phyloP scores from a whole-genome alignment of 2,888 invertebrate genomes.

The Pocota personata region DNA sequence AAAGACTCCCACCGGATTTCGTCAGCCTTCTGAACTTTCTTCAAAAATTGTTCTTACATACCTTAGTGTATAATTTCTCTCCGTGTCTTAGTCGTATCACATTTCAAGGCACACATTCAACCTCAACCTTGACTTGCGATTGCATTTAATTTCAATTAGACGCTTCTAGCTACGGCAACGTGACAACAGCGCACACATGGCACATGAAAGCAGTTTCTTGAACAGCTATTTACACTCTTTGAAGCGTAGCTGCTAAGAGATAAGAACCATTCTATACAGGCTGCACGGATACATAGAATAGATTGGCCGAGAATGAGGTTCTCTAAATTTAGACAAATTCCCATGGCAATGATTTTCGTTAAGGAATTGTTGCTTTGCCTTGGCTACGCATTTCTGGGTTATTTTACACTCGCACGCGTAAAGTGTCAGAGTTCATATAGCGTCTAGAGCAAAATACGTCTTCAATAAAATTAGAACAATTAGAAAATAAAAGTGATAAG shows the following conservation, averaged over 20 bases:
- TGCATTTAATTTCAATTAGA: slow-evolving; percentile 1
- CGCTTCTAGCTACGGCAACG: neutral
- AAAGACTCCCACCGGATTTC: slow-evolving; percentile 19
- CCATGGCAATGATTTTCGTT: neutral
- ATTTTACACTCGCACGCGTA: neutral
- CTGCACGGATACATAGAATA: neutral
- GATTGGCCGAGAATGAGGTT: neutral
- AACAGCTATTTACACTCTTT: slow-evolving; percentile 10
- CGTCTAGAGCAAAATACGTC: neutral
- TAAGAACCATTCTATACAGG: neutral
- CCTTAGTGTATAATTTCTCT: neutral
- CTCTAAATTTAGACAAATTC: neutral
- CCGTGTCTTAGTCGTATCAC: neutral
- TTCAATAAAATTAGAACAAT: neutral
- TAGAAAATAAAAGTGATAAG: neutral
- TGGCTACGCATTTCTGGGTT: neutral
- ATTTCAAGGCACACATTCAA: slow-evolving; percentile 1
- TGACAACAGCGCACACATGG: neutral
- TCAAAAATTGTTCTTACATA: neutral
- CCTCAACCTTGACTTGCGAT: slow-evolving; percentile 32
- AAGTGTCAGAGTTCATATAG: neutral
- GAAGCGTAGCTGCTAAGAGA: neutral
- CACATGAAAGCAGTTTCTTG: neutral
- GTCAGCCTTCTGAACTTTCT: slow-evolving; percentile 13
- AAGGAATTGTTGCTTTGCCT: neutral